Evolutionary conservation across 2,888 invertebrate species (phyloP).

Genomic region (Hirtodrosophila alboralis): DNA sequence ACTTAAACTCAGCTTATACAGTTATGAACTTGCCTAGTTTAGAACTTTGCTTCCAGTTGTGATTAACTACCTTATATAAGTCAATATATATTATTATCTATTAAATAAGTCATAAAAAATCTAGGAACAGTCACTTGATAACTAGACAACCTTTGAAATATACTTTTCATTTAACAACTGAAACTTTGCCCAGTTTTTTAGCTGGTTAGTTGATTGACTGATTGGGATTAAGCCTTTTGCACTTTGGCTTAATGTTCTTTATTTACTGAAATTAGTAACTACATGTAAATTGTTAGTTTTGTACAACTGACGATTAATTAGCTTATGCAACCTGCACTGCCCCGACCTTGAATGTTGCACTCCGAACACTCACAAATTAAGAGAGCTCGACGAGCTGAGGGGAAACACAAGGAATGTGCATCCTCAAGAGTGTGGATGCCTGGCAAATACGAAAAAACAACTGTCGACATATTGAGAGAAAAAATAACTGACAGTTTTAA

Average conservation of each 20-base stretch:
- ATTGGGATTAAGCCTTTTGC: slow-evolving; percentile 31
- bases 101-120: too few species aligned
- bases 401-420: slow-evolving; percentile 49
- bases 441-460: slow-evolving; percentile 21
- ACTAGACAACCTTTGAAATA: slow-evolving; percentile 14
- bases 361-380: slow-evolving; percentile 25
- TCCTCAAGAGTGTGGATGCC: slow-evolving; percentile 34
- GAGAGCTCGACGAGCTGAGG: slow-evolving; percentile 27
- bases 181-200: too few species aligned
- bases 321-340: slow-evolving; percentile 13
- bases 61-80: too few species aligned
- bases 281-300: slow-evolving; percentile 43
- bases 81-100: too few species aligned
- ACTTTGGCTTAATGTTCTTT: slow-evolving; percentile 44
- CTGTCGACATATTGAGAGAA: slow-evolving; percentile 7
- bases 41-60: too few species aligned
- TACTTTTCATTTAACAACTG: slow-evolving; percentile 1
- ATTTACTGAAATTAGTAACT: slow-evolving; percentile 38
- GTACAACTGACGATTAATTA: slow-evolving; percentile 23
- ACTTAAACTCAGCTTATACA: too few species aligned
- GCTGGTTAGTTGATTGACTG: background rate
- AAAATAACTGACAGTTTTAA: slow-evolving; percentile 23
- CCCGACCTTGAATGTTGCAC: slow-evolving; percentile 46
- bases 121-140: too few species aligned
- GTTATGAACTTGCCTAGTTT: too few species aligned